These are phyloP conservation scores for Aphelocoma coerulescens DNA, from an alignment of 2,113 vertebrate genomes.

Conservation along the genomic window DNA sequence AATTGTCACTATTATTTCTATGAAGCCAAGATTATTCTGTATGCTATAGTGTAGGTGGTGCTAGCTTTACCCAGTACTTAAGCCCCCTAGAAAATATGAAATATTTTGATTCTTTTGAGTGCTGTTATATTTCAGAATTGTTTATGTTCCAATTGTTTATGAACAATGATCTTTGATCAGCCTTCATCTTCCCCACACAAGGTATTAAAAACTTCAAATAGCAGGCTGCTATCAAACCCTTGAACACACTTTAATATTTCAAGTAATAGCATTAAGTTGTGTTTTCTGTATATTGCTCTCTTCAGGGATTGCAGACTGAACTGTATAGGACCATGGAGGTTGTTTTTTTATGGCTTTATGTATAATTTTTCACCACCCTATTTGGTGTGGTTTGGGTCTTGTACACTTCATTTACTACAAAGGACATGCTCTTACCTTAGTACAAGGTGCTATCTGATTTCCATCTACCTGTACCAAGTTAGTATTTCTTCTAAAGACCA, in stretches of 20 bases:
- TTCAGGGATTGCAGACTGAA: neutral
- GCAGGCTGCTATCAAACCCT: neutral
- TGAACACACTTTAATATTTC: neutral
- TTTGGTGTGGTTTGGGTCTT: neutral
- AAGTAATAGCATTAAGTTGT: neutral
- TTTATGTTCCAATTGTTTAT: neutral
- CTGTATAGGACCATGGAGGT: neutral
- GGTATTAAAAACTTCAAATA: neutral
- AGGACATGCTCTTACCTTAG: neutral
- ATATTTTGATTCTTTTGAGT: conserved; percentile 16
- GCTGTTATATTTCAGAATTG: neutral
- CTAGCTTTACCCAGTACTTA: neutral
- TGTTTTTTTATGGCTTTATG: neutral
- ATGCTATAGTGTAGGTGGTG: neutral
- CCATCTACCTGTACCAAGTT: neutral
- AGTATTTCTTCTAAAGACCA: neutral
- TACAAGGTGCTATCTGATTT: neutral
- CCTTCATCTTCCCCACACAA: neutral
- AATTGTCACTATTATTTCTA: neutral
- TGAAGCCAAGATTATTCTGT: neutral
- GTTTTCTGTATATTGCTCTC: neutral
- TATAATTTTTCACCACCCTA: neutral
- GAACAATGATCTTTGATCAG: neutral
- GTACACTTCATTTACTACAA: neutral
- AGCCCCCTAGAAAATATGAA: neutral